These are phyloP conservation scores for Chrysochloris asiatica DNA, from an alignment of 2,113 vertebrate genomes.

Conservation along the genomic window DNA sequence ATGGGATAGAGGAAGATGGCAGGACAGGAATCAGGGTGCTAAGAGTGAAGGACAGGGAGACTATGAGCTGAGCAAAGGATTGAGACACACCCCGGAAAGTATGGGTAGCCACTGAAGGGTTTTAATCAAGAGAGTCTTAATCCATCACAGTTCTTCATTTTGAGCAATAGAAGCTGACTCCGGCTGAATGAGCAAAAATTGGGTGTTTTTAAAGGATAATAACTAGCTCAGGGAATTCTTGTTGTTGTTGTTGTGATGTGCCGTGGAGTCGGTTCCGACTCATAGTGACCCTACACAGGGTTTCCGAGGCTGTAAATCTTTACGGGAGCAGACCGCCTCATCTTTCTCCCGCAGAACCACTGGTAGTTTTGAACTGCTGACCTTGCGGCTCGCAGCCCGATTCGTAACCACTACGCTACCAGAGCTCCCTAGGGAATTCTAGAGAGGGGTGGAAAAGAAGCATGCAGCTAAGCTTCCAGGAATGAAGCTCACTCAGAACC, in stretches of 20 bases:
- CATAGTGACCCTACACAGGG: too few relatives aligned
- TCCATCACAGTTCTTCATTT: background rate
- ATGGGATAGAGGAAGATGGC: background rate
- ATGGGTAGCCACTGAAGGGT: background rate
- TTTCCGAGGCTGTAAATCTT: too few relatives aligned
- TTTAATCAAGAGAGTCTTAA: background rate
- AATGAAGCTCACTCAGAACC: slow-evolving; percentile 48
- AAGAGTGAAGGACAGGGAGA: background rate
- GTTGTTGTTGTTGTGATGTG: too few relatives aligned
- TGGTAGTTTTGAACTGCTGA: too few relatives aligned
- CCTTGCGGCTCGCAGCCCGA: too few relatives aligned
- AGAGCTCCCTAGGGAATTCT: background rate
- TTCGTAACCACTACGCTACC: too few relatives aligned
- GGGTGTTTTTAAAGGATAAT: background rate
- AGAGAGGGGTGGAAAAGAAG: background rate
- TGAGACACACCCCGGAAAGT: background rate
- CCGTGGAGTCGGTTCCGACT: too few relatives aligned
- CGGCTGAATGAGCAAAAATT: background rate
- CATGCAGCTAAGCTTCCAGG: background rate
- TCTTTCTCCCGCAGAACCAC: too few relatives aligned
- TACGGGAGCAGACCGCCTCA: too few relatives aligned
- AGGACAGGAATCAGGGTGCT: background rate
- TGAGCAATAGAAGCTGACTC: background rate
- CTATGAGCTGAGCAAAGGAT: slow-evolving; percentile 8
- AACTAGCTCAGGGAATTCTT: background rate